These are phyloP conservation scores for Rhyzopertha dominica DNA, from an alignment of 1,140 invertebrate species.

Conservation along the genomic window DNA sequence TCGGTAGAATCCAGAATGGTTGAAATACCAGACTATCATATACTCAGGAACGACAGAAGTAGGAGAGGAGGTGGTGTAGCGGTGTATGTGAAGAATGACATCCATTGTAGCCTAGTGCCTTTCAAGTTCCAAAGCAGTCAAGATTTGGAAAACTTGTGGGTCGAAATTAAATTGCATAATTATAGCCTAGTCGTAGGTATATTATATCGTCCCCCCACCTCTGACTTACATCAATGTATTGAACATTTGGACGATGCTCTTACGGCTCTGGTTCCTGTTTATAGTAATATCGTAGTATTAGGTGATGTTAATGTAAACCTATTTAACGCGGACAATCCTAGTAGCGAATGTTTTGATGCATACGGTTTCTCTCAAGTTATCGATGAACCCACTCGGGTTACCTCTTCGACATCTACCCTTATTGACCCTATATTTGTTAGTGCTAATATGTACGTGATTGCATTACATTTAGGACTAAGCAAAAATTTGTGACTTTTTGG, in stretches of 20 bases:
- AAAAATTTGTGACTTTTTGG: no score
- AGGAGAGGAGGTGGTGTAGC: conserved; percentile 9
- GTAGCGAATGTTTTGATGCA: no score
- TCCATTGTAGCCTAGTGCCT: background rate
- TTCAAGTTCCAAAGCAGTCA: background rate
- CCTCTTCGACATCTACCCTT: no score
- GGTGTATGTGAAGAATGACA: conserved; percentile 2
- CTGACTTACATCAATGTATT: background rate
- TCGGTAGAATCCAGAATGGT: background rate
- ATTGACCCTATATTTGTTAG: no score
- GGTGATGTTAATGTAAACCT: no score
- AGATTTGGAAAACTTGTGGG: background rate
- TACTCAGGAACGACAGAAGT: conserved; percentile 9
- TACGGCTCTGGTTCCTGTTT: no score
- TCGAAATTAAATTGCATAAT: background rate
- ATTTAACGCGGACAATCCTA: no score
- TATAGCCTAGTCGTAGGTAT: background rate
- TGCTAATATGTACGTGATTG: no score
- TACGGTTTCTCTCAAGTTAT: no score
- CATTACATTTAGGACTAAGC: no score
- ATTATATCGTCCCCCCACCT: conserved; percentile 1
- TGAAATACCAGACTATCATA: conserved; percentile 6
- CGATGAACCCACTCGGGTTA: no score
- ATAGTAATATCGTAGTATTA: no score
- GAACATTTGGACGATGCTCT: background rate